These are phyloP conservation scores for Forbesichthys agassizii DNA, from an alignment of 2,113 vertebrate species.

Conservation along the genomic window DNA sequence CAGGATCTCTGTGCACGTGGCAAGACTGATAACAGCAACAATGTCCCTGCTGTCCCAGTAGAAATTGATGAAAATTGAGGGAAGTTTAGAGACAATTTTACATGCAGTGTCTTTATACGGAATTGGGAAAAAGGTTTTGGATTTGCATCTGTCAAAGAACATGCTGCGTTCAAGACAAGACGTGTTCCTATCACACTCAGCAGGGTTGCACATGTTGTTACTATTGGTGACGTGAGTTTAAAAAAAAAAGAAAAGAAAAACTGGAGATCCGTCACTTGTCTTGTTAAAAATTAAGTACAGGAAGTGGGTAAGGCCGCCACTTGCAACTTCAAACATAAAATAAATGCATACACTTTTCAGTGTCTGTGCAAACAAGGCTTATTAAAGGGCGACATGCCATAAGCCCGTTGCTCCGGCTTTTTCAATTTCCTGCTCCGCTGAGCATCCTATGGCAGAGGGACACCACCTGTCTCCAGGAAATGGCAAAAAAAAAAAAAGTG, in stretches of 20 bases:
- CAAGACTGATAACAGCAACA: conserved; percentile 14
- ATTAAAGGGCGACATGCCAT: conserved; percentile 65
- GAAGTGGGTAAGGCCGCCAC: conserved; percentile 41
- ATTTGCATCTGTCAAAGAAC: not conserved
- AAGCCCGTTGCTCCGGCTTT: conserved; percentile 62
- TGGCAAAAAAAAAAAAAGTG: conserved; percentile 46
- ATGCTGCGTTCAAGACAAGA: not conserved
- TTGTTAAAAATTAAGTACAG: conserved; percentile 29
- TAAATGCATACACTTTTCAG: conserved; percentile 57
- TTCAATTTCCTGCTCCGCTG: conserved; percentile 74
- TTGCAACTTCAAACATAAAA: conserved; percentile 63
- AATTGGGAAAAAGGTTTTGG: not conserved
- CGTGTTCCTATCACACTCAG: conserved; percentile 14
- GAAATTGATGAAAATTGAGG: not conserved
- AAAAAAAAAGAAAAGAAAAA: conserved; percentile 11
- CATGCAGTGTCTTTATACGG: not conserved
- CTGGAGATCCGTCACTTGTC: conserved; percentile 24
- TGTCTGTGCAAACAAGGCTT: conserved; percentile 72
- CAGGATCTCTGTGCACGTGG: not conserved
- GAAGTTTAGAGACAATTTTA: not conserved
- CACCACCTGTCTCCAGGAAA: conserved; percentile 57
- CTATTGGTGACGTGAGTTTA: too few relatives aligned
- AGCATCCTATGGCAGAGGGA: conserved; percentile 55
- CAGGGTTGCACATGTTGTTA: conserved; percentile 12
- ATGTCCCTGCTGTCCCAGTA: conserved; percentile 2